Conservation (phyloP, 2,797 vertebrate genomes). For the Chelonia mydas region DNA sequence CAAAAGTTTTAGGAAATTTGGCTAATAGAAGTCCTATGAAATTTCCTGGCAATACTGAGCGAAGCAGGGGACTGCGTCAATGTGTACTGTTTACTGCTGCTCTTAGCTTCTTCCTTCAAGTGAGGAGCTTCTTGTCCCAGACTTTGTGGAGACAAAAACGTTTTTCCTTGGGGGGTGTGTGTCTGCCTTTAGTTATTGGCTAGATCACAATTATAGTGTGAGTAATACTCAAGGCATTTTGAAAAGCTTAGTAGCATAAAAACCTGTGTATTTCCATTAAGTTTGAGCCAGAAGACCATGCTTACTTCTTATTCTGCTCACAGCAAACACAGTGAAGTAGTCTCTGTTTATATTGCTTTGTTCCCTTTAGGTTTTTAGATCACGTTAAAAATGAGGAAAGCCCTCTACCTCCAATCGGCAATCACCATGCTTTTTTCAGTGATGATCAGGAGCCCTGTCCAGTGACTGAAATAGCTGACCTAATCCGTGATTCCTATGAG, state of each 20-base stretch:
- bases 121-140: slow-evolving; percentile 25
- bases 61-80: neutral
- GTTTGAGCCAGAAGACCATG: neutral
- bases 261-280: neutral
- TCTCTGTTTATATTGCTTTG: neutral
- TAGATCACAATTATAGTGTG: neutral
- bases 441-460: slow-evolving; percentile 76
- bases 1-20: slow-evolving; percentile 20
- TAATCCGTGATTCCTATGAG: slow-evolving; percentile 92
- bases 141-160: slow-evolving; percentile 47
- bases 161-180: slow-evolving; percentile 36
- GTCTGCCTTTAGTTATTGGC: slow-evolving; percentile 23
- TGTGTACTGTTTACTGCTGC: slow-evolving; percentile 23
- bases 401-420: slow-evolving; percentile 77
- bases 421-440: slow-evolving; percentile 78
- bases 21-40: slow-evolving; percentile 18
- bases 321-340: neutral
- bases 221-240: slow-evolving; percentile 26
- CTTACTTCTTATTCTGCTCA: neutral
- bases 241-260: neutral
- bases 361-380: slow-evolving; percentile 90
- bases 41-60: slow-evolving; percentile 31
- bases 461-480: slow-evolving; percentile 87
- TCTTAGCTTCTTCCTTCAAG: slow-evolving; percentile 31
- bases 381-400: slow-evolving; percentile 88